Evolutionary conservation across 1,140 invertebrate genomes (phyloP).

Genomic region (Drosophila ambigua): DNA sequence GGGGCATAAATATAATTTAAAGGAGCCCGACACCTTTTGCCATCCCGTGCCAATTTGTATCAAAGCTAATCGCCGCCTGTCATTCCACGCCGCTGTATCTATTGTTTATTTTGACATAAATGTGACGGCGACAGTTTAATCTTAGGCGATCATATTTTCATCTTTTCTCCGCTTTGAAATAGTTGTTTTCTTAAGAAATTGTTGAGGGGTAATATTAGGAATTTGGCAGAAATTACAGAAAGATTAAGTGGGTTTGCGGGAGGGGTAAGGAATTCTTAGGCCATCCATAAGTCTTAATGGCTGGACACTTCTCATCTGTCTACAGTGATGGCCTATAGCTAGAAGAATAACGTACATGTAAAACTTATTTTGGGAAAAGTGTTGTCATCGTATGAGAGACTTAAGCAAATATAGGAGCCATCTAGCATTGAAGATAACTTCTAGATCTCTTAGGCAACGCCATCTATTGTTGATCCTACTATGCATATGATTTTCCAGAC

Average conservation of each 20-base stretch:
- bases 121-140: conserved; percentile 71
- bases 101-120: conserved; percentile 77
- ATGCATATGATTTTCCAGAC: too few relatives aligned
- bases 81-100: conserved; percentile 46
- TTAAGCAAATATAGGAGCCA: too few relatives aligned
- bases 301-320: too few relatives aligned
- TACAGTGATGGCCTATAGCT: too few relatives aligned
- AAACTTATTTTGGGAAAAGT: too few relatives aligned
- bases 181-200: conserved; percentile 37
- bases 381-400: too few relatives aligned
- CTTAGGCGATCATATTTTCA: conserved; percentile 48
- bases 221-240: conserved; percentile 8
- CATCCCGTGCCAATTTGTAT: conserved; percentile 58
- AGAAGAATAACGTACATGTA: too few relatives aligned
- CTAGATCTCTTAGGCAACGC: neutral
- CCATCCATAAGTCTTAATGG: neutral
- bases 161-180: conserved; percentile 11
- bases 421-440: too few relatives aligned
- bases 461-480: conserved; percentile 2
- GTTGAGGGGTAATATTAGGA: conserved; percentile 7
- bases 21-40: conserved; percentile 21
- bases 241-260: neutral
- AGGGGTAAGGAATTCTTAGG: neutral
- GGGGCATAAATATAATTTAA: conserved; percentile 35
- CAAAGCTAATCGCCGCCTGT: conserved; percentile 62